Evolutionary conservation across 2,797 vertebrate genomes (phyloP).

Genomic region (Hylomyscus alleni): DNA sequence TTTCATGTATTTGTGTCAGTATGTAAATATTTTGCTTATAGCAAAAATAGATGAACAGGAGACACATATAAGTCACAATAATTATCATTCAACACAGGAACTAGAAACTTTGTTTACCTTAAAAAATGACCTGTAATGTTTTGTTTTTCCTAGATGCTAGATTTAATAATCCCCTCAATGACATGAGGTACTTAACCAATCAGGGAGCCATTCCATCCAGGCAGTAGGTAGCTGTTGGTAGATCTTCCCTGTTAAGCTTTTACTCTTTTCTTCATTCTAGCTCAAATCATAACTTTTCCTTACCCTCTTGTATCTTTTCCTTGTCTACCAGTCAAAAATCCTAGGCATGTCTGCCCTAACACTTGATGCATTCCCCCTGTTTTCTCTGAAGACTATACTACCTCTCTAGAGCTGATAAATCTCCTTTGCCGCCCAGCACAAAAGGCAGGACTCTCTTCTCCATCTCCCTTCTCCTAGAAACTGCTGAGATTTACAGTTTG

Average conservation of each 20-base stretch:
- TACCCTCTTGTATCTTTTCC: not conserved
- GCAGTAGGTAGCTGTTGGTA: not conserved
- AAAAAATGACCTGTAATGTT: not conserved
- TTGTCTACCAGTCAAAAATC: not conserved
- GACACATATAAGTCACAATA: not conserved
- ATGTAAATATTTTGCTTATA: conserved; percentile 3
- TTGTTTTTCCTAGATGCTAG: not conserved
- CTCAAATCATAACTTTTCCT: not conserved
- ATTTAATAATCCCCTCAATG: not conserved
- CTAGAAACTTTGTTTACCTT: not conserved
- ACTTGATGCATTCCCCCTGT: not conserved
- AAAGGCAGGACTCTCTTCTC: not conserved
- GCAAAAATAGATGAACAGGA: not conserved
- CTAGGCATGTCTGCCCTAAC: not conserved
- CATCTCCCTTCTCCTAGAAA: not conserved
- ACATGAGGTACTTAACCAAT: not conserved
- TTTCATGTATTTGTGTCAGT: not conserved
- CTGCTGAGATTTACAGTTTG: not conserved
- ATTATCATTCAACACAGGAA: not conserved
- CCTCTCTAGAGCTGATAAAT: not conserved
- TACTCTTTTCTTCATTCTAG: not conserved
- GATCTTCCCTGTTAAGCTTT: not conserved
- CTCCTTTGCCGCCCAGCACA: not conserved
- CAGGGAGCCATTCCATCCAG: not conserved
- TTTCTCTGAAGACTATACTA: not conserved